Conservation (phyloP, 2,888 invertebrate genomes). For the Melanargia galathea region DNA sequence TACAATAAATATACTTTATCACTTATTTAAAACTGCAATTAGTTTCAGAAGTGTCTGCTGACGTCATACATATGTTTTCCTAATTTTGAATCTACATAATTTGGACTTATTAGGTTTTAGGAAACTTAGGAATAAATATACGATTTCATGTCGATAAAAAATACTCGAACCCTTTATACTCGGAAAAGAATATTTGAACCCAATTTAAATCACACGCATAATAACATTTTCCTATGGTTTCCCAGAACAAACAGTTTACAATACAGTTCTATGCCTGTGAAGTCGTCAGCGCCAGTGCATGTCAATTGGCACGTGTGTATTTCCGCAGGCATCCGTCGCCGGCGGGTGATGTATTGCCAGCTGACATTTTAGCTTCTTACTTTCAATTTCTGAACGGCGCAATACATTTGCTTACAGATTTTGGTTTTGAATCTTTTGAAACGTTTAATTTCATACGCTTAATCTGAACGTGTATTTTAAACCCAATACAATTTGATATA, state of each 20-base stretch:
- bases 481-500: no score
- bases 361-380: slow-evolving; percentile 4
- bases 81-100: no score
- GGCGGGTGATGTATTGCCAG: slow-evolving; percentile 32
- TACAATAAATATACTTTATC: no score
- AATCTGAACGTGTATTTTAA: no score
- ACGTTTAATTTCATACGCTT: background rate
- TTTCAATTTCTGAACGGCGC: background rate
- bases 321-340: slow-evolving; percentile 36
- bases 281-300: slow-evolving; percentile 19
- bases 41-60: no score
- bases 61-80: no score
- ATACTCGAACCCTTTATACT: no score
- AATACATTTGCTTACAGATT: background rate
- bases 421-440: background rate
- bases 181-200: no score
- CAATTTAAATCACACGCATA: no score
- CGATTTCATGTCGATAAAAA: no score
- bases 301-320: slow-evolving; percentile 38
- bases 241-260: background rate
- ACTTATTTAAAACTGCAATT: background rate
- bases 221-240: background rate
- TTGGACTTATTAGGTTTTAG: no score
- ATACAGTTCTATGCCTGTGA: background rate
- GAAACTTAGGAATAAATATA: no score